Evolutionary conservation across 64 coral and sea anemone genomes (phyloP).

Genomic region (Stichodactyla mertensii): DNA sequence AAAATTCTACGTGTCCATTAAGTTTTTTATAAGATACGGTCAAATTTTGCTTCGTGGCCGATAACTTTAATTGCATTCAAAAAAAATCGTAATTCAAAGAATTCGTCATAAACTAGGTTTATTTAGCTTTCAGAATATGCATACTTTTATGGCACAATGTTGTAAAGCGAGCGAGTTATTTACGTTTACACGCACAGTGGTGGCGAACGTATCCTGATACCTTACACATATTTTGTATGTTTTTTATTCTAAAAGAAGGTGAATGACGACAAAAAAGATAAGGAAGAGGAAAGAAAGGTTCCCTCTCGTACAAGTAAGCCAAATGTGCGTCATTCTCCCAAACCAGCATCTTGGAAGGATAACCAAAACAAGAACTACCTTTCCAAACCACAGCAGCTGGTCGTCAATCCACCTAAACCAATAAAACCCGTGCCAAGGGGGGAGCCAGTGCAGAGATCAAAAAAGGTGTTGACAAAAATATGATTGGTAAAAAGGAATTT

Average conservation of each 20-base stretch:
- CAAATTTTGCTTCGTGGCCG: no score
- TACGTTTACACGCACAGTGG: no score
- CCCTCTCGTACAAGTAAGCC: constrained; percentile 46
- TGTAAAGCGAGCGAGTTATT: no score
- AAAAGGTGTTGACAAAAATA: constrained; percentile 48
- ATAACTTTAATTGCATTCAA: no score
- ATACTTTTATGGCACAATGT: no score
- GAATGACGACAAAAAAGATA: not conserved
- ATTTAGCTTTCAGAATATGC: no score
- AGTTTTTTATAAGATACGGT: not conserved
- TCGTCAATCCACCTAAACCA: constrained; percentile 18
- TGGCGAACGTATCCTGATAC: not conserved
- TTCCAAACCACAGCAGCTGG: not conserved
- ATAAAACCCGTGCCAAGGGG: constrained; percentile 72
- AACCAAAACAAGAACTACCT: not conserved
- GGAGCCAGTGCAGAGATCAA: constrained; percentile 64
- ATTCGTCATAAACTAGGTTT: no score
- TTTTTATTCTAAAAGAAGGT: not conserved
- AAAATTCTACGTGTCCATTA: no score
- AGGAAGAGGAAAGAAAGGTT: not conserved
- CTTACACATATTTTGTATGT: not conserved
- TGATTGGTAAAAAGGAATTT: no score
- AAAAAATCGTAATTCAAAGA: no score
- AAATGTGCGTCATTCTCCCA: constrained; percentile 80
- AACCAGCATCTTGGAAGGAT: constrained; percentile 62